phyloP scores from a whole-genome alignment of 2,113 vertebrate species.

The Aramus guarauna region DNA sequence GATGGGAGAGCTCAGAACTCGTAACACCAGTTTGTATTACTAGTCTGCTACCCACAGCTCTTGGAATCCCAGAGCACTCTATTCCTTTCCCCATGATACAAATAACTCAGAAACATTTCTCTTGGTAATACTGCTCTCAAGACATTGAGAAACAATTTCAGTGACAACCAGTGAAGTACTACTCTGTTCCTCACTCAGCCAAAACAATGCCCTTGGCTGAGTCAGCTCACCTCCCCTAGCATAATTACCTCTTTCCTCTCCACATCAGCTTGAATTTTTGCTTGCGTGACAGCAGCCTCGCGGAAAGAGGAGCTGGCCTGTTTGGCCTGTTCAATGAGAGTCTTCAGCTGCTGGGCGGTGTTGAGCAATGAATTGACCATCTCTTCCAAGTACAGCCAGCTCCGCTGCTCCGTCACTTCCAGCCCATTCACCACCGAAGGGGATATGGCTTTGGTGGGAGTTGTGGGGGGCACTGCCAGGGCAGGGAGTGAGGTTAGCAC shows the following conservation, averaged over 20 bases:
- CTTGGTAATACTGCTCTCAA: not conserved
- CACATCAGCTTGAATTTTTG: conserved; percentile 72
- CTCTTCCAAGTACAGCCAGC: conserved; percentile 93
- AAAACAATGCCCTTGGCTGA: not conserved
- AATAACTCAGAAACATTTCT: not conserved
- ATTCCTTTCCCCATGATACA: not conserved
- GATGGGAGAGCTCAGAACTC: not conserved
- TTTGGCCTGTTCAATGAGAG: conserved; percentile 89
- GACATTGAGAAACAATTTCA: not conserved
- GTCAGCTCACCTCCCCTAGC: not conserved
- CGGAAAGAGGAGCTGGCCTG: conserved; percentile 79
- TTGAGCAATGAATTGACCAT: conserved; percentile 87
- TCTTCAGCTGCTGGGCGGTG: conserved; percentile 93
- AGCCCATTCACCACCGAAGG: conserved; percentile 74
- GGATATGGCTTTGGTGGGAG: conserved; percentile 80
- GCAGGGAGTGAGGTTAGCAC: conserved; percentile 89
- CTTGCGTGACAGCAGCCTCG: conserved; percentile 58
- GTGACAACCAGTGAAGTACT: not conserved
- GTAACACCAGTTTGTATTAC: not conserved
- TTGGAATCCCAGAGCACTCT: not conserved
- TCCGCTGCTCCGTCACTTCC: conserved; percentile 81
- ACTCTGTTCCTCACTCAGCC: not conserved
- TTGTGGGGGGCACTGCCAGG: conserved; percentile 79
- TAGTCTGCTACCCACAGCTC: not conserved
- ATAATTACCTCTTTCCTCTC: conserved; percentile 86